A percentile compares a stretch with the other conserved stretches of the same genome.
Conservation (phyloP, 2,888 invertebrate species). For the Arctia plantaginis region DNA sequence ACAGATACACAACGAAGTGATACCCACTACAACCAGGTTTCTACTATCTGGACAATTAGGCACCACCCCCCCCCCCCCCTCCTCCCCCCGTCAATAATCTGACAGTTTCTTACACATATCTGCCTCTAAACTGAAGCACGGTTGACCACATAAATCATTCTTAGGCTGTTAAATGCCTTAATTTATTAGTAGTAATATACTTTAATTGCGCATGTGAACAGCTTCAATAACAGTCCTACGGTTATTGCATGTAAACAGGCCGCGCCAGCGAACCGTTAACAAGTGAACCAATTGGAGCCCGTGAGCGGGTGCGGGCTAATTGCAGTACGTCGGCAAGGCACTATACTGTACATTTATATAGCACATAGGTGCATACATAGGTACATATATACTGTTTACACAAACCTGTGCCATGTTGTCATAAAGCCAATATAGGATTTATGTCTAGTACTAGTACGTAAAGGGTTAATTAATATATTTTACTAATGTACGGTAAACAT, state of each 20-base stretch:
- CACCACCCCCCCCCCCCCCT: too few species aligned
- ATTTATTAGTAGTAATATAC: not conserved
- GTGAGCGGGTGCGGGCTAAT: not conserved
- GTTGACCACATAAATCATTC: not conserved
- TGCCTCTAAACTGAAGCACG: not conserved
- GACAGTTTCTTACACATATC: not conserved
- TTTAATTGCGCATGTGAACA: not conserved
- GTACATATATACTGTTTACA: not conserved
- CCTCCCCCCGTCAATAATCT: too few species aligned
- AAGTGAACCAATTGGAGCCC: not conserved
- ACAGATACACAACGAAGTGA: too few species aligned
- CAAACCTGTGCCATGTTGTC: not conserved
- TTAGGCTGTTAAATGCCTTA: not conserved
- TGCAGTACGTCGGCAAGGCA: not conserved
- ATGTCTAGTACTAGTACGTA: not conserved
- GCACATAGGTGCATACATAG: too few species aligned
- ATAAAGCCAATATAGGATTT: not conserved
- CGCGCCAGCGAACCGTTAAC: not conserved
- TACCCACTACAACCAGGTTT: too few species aligned
- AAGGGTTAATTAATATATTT: not conserved
- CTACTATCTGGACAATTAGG: too few species aligned
- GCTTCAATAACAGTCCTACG: not conserved
- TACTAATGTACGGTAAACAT: not conserved
- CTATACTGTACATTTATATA: not conserved
- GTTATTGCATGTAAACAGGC: not conserved